Conservation (phyloP, 1,140 invertebrate species). For the Thaumatotibia leucotreta region DNA sequence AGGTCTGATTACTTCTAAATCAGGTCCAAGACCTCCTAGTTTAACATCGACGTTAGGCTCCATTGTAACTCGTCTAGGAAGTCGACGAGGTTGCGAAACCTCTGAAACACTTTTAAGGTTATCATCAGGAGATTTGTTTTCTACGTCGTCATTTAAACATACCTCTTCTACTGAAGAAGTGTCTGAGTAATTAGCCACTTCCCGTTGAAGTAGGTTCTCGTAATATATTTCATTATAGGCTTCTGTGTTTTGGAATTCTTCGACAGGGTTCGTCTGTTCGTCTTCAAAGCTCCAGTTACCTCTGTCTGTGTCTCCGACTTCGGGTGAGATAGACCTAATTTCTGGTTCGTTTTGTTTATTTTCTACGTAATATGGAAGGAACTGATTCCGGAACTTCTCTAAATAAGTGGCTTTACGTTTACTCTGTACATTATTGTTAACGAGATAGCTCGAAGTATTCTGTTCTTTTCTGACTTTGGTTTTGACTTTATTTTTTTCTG, state of each 20-base stretch:
- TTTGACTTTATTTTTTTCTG: constrained; percentile 24
- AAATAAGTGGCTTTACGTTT: constrained; percentile 43
- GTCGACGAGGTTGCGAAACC: constrained; percentile 42
- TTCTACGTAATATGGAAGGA: constrained; percentile 22
- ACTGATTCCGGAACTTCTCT: constrained; percentile 60
- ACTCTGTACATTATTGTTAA: constrained; percentile 47
- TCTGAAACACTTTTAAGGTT: constrained; percentile 62
- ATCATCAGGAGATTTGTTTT: constrained; percentile 35
- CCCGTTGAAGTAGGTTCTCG: constrained; percentile 50
- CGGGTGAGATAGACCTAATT: constrained; percentile 59
- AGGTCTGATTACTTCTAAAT: constrained; percentile 62
- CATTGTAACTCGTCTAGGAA: constrained; percentile 32
- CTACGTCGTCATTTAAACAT: constrained; percentile 35
- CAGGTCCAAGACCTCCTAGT: constrained; percentile 62
- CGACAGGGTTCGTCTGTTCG: constrained; percentile 23
- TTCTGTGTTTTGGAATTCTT: constrained; percentile 62
- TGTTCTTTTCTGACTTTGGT: constrained; percentile 23
- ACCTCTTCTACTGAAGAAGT: constrained; percentile 45
- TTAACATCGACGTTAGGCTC: constrained; percentile 47
- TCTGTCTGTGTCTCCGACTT: constrained; percentile 62
- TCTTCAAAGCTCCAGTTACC: constrained; percentile 44
- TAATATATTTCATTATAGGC: constrained; percentile 68
- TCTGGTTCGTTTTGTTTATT: constrained; percentile 31
- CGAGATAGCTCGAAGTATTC: constrained; percentile 41
- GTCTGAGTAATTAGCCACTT: constrained; percentile 43